These are phyloP conservation scores for Isotomurus palustris DNA, from an alignment of 2,888 invertebrate species.

Conservation along the genomic window DNA sequence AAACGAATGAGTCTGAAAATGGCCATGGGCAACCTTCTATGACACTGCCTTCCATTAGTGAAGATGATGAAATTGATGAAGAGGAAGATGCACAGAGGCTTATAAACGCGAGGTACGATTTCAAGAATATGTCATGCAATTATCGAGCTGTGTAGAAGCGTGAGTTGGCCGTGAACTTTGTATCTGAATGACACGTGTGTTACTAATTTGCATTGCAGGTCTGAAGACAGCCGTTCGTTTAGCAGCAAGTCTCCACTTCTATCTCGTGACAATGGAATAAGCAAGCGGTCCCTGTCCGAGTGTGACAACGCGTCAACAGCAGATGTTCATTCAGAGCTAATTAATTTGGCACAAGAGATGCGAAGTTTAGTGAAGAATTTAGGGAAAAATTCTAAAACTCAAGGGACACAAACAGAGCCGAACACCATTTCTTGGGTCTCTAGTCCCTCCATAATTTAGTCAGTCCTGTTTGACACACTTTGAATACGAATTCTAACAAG, in stretches of 20 bases:
- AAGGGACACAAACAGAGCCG: conserved; percentile 43
- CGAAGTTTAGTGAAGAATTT: conserved; percentile 45
- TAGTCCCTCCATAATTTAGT: conserved; percentile 45
- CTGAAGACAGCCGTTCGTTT: conserved; percentile 46
- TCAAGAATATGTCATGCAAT: neutral
- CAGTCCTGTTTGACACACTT: no score
- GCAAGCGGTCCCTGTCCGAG: conserved; percentile 44
- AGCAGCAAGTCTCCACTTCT: conserved; percentile 46
- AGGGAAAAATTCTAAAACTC: conserved; percentile 34
- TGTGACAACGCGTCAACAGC: conserved; percentile 41
- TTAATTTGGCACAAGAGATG: conserved; percentile 46
- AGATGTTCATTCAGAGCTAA: conserved; percentile 45
- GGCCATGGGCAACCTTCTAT: conserved; percentile 60
- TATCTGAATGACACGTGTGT: no score
- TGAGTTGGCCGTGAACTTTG: conserved; percentile 15
- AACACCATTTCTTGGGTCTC: conserved; percentile 41
- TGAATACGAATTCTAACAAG: no score
- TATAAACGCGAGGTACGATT: conserved; percentile 39
- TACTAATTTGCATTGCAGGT: conserved; percentile 21
- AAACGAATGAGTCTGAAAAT: conserved; percentile 47
- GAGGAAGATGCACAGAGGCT: conserved; percentile 59
- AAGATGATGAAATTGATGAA: conserved; percentile 82
- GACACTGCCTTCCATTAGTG: conserved; percentile 87
- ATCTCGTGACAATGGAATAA: conserved; percentile 45
- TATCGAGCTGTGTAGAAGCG: neutral